These are phyloP conservation scores for Aphaenogaster rudis DNA, from an alignment of 1,140 invertebrate species.

Conservation along the genomic window DNA sequence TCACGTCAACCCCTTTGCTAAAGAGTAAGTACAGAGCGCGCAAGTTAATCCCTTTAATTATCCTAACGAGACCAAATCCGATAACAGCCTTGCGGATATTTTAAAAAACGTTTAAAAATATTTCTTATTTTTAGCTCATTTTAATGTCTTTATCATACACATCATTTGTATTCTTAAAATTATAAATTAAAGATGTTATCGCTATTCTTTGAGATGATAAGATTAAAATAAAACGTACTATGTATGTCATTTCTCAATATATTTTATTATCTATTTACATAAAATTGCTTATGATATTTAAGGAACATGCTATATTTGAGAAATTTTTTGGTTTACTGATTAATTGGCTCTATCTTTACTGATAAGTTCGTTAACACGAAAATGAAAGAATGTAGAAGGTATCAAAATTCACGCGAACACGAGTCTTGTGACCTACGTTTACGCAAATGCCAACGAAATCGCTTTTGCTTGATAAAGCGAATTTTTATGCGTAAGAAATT, in stretches of 20 bases:
- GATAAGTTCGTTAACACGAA: neutral
- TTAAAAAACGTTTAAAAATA: neutral
- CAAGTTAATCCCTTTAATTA: conserved; percentile 12
- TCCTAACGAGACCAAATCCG: neutral
- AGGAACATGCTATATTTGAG: too few relatives aligned
- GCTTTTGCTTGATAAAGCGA: neutral
- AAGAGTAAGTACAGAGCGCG: conserved; percentile 73
- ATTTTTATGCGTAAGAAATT: conserved; percentile 1
- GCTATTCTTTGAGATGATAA: neutral
- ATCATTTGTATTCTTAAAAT: neutral
- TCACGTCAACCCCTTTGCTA: conserved; percentile 71
- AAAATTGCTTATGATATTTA: neutral
- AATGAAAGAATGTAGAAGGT: neutral
- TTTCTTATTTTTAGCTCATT: neutral
- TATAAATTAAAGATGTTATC: neutral
- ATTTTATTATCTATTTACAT: neutral
- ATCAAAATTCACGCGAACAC: neutral
- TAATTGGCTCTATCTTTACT: neutral
- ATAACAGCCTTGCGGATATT: neutral
- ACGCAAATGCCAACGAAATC: neutral
- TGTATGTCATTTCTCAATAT: neutral
- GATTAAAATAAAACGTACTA: neutral
- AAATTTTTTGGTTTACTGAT: neutral
- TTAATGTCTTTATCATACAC: neutral
- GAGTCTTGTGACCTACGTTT: neutral